Evolutionary conservation across 2,113 vertebrate genomes (phyloP), one percentile per base, ranked within the genome.

Genomic region (Macquaria australasica): DNA sequence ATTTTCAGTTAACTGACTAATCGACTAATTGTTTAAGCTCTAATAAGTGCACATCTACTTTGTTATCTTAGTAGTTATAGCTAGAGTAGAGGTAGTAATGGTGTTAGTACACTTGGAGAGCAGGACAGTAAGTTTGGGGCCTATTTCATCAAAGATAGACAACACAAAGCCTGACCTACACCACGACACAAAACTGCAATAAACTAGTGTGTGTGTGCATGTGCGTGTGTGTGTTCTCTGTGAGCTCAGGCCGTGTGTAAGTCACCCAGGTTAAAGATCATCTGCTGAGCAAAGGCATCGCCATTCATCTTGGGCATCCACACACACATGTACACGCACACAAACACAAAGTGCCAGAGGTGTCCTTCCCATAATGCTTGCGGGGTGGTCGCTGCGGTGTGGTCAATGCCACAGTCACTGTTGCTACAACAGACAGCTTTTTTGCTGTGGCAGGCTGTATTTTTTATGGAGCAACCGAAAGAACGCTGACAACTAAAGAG

Each of bases 401-500:
- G 91, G 91, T 92, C 92, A 93, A 89, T 92, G 91, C 93, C 91
- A 91, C 82, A 78, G 88, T 77, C 82, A 70, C 86, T 82, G 90
- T 93, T 91, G 91, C 91, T 92, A 90, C 90, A 89, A 90, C 93
- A 93, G 84, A 91, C 84, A 86, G 87, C 78, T 71, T 93, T 94
- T 94, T 81, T 92, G 93, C 92, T 93, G 91, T 73, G 78, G 90
- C 88, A 88, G 86, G 91, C 91, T 89, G 88, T 91, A 94, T 94
- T 94, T 94, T 48, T 94, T 94, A 94, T 93, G 86, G 84, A 89
- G 87, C 90, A 88, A 87, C 89, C 76, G 71, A 89, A 87, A 93
- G 92, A 94, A 91, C 78, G 92, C 92, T 94, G 94, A 95, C 94
- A 73, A 92, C 92, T 92, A 87, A 91, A 88, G 90, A 93, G 90